These are phyloP conservation scores for Anolis carolinensis DNA, from an alignment of 2,113 vertebrate genomes.

Conservation along the genomic window DNA sequence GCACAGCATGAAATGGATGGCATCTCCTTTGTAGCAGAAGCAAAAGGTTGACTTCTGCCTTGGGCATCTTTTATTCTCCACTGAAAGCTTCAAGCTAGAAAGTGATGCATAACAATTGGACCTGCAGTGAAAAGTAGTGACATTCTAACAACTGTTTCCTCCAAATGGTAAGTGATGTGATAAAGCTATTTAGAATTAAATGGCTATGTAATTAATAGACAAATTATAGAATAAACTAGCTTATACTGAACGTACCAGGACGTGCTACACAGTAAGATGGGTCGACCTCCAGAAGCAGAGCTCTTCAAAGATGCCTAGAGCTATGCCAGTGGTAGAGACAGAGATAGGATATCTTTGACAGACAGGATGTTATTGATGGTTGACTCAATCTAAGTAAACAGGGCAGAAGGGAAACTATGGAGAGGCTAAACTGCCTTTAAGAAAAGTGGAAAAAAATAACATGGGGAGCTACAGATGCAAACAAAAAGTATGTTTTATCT, in stretches of 20 bases:
- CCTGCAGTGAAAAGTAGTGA: slow-evolving; percentile 64
- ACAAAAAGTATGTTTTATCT: not conserved
- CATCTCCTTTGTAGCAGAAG: slow-evolving; percentile 78
- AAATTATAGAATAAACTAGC: slow-evolving; percentile 11
- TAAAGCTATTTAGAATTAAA: slow-evolving; percentile 51
- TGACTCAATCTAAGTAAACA: not conserved
- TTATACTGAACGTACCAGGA: not conserved
- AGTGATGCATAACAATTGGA: slow-evolving; percentile 64
- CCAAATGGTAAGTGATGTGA: slow-evolving; percentile 21
- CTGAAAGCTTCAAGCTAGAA: slow-evolving; percentile 64
- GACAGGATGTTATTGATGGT: not conserved
- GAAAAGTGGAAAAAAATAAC: not conserved
- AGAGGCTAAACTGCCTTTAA: not conserved
- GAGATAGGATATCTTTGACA: slow-evolving; percentile 1
- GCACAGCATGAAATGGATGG: slow-evolving; percentile 76
- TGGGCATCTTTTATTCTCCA: slow-evolving; percentile 71
- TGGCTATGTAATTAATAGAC: slow-evolving; percentile 14
- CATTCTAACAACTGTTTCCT: slow-evolving; percentile 52
- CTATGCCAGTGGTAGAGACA: not conserved
- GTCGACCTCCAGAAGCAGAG: not conserved
- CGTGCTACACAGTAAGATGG: not conserved
- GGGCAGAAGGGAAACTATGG: not conserved
- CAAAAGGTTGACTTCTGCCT: slow-evolving; percentile 83
- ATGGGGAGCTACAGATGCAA: not conserved
- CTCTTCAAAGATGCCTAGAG: slow-evolving; percentile 1